These are phyloP conservation scores for Ophthalmolycus amberensis DNA, from an alignment of 2,113 vertebrate genomes.

Conservation along the genomic window DNA sequence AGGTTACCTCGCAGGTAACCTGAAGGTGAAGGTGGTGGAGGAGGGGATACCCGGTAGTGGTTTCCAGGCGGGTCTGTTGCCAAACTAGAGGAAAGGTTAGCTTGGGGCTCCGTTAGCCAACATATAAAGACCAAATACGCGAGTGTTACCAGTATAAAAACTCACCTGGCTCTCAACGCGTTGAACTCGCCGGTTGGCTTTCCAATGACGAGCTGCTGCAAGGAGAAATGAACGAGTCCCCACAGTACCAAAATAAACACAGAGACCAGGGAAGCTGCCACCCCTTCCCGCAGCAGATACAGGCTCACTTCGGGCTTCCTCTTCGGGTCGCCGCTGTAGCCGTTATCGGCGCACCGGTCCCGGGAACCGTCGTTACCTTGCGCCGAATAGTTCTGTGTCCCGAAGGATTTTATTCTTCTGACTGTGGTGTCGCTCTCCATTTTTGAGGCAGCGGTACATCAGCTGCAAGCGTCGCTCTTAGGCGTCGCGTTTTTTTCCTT, in stretches of 20 bases:
- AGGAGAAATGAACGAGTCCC: slow-evolving; percentile 82
- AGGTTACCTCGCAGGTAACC: slow-evolving; percentile 14
- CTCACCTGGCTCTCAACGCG: slow-evolving; percentile 81
- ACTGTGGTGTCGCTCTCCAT: slow-evolving; percentile 85
- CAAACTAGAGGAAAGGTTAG: slow-evolving; percentile 66
- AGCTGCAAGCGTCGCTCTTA: slow-evolving; percentile 50
- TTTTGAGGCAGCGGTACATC: slow-evolving; percentile 64
- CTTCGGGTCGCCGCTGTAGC: slow-evolving; percentile 68
- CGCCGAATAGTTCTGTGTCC: slow-evolving; percentile 40
- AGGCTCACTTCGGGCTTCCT: slow-evolving; percentile 77
- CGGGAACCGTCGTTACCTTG: slow-evolving; percentile 25
- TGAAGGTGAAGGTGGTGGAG: slow-evolving; percentile 25
- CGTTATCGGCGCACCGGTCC: slow-evolving; percentile 60
- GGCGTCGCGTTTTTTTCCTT: slow-evolving; percentile 29
- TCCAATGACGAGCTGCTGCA: slow-evolving; percentile 82
- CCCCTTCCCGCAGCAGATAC: slow-evolving; percentile 76
- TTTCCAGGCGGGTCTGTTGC: slow-evolving; percentile 63
- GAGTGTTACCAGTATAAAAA: neutral
- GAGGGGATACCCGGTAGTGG: slow-evolving; percentile 40
- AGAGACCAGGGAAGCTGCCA: slow-evolving; percentile 71
- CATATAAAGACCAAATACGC: neutral
- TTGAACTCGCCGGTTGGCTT: slow-evolving; percentile 80
- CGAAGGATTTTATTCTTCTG: slow-evolving; percentile 75
- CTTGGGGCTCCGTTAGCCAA: neutral
- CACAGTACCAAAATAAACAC: slow-evolving; percentile 82